Evolutionary conservation across 2,113 vertebrate species (phyloP), one percentile per base, ranked within the genome.

Genomic region (Siniperca chuatsi): DNA sequence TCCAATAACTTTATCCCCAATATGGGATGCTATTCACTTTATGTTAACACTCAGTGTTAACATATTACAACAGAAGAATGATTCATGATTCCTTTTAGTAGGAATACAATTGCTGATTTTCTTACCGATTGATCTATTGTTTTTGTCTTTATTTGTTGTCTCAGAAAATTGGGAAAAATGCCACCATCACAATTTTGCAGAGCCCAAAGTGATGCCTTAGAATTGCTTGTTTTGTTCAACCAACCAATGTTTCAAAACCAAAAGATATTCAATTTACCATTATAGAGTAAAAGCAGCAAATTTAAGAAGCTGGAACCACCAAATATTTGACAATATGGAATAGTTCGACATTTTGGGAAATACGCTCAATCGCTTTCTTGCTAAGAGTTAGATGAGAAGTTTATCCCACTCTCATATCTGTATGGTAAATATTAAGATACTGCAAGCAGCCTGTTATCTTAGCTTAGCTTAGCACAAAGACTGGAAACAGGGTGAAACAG

Each of bases 1-100:
- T 57, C 62, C 50, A 78, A 35, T 55, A 55, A 55, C 23, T 67
- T 44, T 42, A 74, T 60, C 4, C 70, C 4, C 54, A 58, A 57
- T 42, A 9, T 42, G 12, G 23, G 23, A 73, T 73, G 8, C 2
- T 25, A 25, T 57, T 37, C 61, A 73, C 21, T 54, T 71, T 37
- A 37, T 37, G 35, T 37, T 37, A 37, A 37, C 8, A 16, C 42
- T 48, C 10, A 74, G n/a, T 74, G 40, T 74, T 60, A n/a, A 23
- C 35, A 65, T 21, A 20, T 10, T 37, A 23, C 62, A 40, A 40
- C 35, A 42, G 20, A 42, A 42, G 20, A 42, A n/a, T 7, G 2
- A 42, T 66, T 42, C 10, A n/a, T 7, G 1, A 42, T 66, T 65
- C 37, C 9, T n/a, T 40, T 40, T 21, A 12, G 9, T 8, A 21